These are phyloP conservation scores for Telmatochromis brichardi DNA, from an alignment of 2,113 vertebrate species.

Conservation along the genomic window DNA sequence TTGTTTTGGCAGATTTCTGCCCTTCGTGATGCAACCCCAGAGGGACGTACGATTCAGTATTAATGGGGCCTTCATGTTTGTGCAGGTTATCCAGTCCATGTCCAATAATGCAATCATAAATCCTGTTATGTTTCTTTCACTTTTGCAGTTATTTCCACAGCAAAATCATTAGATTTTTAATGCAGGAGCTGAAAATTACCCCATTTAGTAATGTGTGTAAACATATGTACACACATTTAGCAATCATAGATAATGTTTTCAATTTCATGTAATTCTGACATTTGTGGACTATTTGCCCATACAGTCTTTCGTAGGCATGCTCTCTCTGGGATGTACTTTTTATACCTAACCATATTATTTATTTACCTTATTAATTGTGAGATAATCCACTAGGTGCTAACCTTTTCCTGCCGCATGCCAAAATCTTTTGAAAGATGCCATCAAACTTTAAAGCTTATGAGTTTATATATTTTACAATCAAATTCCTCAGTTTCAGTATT, in stretches of 20 bases:
- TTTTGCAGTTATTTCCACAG: not conserved
- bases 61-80: not conserved
- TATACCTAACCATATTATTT: not conserved
- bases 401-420: not conserved
- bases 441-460: not conserved
- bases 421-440: not conserved
- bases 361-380: not conserved
- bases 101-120: not conserved
- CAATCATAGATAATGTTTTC: not conserved
- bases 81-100: not conserved
- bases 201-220: not conserved
- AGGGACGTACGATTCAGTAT: not conserved
- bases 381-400: not conserved
- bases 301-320: not conserved
- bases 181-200: not conserved
- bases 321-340: not conserved
- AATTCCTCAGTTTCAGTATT: not conserved
- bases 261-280: not conserved
- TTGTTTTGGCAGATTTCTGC: not conserved
- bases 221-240: not conserved
- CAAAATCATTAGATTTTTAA: not conserved
- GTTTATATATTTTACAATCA: not conserved
- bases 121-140: not conserved
- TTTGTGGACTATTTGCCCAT: not conserved
- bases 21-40: not conserved